Percentiles rank a stretch among this genome's conserved stretches.
These are phyloP conservation scores for Leucophenga maculata DNA, from an alignment of 2,888 invertebrate genomes.

Conservation along the genomic window DNA sequence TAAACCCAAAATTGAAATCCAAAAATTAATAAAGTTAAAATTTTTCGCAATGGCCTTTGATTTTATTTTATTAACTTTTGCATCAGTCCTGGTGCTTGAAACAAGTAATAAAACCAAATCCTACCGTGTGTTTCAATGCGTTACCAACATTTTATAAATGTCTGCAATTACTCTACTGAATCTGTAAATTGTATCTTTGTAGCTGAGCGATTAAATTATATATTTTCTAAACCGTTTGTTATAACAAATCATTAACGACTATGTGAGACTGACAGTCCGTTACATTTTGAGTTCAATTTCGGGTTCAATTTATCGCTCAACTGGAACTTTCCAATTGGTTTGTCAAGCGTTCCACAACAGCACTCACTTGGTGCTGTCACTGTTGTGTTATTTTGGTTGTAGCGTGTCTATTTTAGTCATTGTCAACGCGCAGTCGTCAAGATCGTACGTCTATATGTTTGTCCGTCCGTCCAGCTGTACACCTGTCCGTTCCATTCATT, in stretches of 20 bases:
- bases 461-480: constrained; percentile 9
- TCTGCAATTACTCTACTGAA: not conserved
- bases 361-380: constrained; percentile 29
- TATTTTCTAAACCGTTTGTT: too few relatives aligned
- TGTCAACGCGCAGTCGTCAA: constrained; percentile 41
- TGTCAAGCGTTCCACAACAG: constrained; percentile 18
- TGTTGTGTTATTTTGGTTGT: constrained; percentile 26
- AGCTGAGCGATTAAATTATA: not conserved
- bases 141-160: not conserved
- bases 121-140: too few relatives aligned
- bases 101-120: too few relatives aligned
- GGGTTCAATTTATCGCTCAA: constrained; percentile 33
- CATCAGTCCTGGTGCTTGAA: too few relatives aligned
- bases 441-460: not conserved
- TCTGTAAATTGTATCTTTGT: not conserved
- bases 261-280: not conserved
- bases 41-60: too few relatives aligned
- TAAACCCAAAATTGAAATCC: too few relatives aligned
- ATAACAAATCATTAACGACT: not conserved
- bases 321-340: constrained; percentile 61
- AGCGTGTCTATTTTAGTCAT: constrained; percentile 42
- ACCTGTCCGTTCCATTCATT: constrained; percentile 45
- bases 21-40: too few relatives aligned
- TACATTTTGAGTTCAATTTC: constrained; percentile 24
- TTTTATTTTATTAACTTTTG: too few relatives aligned